These are phyloP conservation scores for Varecia variegata DNA, from an alignment of 2,797 vertebrate species.

Conservation along the genomic window DNA sequence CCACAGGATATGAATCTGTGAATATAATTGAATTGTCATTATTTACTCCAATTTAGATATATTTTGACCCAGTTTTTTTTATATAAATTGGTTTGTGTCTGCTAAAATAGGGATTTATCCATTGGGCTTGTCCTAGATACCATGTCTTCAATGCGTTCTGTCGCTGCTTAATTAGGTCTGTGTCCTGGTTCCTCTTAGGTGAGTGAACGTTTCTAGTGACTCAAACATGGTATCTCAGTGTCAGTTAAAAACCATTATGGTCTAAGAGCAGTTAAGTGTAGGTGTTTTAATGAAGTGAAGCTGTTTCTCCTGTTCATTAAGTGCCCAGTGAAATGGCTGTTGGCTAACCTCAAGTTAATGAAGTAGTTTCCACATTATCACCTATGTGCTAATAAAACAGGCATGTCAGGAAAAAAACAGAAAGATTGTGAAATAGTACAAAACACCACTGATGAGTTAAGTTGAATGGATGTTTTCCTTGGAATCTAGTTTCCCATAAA, in stretches of 20 bases:
- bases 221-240: background rate
- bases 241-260: conserved; percentile 10
- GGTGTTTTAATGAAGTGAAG: conserved; percentile 58
- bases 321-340: background rate
- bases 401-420: background rate
- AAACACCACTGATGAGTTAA: background rate
- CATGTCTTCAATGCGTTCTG: background rate
- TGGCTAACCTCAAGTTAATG: conserved; percentile 54
- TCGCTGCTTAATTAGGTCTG: background rate
- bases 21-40: background rate
- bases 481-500: background rate
- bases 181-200: background rate
- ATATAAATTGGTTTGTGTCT: background rate
- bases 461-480: background rate
- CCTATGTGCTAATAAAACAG: conserved; percentile 23
- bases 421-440: background rate
- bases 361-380: conserved; percentile 52
- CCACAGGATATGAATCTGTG: background rate
- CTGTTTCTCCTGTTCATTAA: conserved; percentile 47
- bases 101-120: background rate
- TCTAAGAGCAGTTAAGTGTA: conserved; percentile 4
- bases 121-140: background rate
- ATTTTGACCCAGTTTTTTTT: background rate
- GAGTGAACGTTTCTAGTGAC: conserved; percentile 13
- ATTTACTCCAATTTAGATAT: background rate